Evolutionary conservation across 2,888 invertebrate species (phyloP).

Genomic region (Andrena dorsata): DNA sequence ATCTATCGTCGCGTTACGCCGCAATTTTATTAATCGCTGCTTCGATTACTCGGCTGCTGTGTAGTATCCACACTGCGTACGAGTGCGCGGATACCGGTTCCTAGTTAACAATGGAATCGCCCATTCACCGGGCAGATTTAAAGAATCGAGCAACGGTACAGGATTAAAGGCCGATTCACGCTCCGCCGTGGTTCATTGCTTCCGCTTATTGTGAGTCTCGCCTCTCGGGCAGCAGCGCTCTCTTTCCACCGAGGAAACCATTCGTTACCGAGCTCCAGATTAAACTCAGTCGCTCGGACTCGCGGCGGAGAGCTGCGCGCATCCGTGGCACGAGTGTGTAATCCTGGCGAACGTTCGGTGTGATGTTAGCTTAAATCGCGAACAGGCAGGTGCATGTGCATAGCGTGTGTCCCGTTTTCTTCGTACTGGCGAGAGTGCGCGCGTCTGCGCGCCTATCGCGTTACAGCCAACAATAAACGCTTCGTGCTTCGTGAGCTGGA

Average conservation of each 20-base stretch:
- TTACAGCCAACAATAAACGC: conserved; percentile 65
- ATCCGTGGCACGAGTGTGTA: not conserved
- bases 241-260: not conserved
- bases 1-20: not conserved
- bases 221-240: not conserved
- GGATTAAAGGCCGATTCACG: conserved; percentile 43
- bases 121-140: conserved; percentile 58
- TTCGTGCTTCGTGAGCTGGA: conserved; percentile 43
- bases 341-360: not conserved
- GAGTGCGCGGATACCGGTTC: conserved; percentile 50
- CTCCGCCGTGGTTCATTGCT: conserved; percentile 8
- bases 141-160: conserved; percentile 59
- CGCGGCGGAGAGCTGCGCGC: not conserved
- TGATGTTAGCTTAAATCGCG: conserved; percentile 24
- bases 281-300: no score
- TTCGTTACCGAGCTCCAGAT: no score
- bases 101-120: conserved; percentile 62
- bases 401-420: conserved; percentile 35
- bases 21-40: conserved; percentile 20
- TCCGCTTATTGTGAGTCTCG: not conserved
- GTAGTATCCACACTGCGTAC: conserved; percentile 5
- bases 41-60: conserved; percentile 1
- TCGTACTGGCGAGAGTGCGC: conserved; percentile 23
- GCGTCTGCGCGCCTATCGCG: conserved; percentile 51
- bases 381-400: conserved; percentile 49